Conservation (phyloP, 2,888 invertebrate species). For the Hemistola chrysoprasaria region DNA sequence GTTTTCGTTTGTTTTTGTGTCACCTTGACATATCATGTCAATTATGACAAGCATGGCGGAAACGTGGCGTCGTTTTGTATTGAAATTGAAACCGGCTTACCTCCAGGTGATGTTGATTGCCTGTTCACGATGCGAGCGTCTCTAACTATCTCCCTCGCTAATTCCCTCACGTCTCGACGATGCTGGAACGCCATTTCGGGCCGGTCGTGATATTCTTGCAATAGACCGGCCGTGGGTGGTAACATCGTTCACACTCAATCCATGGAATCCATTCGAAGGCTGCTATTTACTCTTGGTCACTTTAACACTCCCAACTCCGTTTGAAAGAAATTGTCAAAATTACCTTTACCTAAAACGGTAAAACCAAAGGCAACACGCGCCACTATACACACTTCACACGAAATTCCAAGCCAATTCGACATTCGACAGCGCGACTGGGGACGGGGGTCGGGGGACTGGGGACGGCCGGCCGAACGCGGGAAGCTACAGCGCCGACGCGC, state of each 20-base stretch:
- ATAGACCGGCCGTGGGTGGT: conserved; percentile 77
- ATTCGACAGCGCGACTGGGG: conserved; percentile 74
- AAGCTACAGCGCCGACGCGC: conserved; percentile 74
- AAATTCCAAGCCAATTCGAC: too few species aligned
- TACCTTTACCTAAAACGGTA: conserved; percentile 32
- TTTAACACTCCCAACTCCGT: conserved; percentile 37
- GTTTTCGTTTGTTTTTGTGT: conserved; percentile 72
- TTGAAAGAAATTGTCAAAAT: conserved; percentile 26
- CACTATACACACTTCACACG: conserved; percentile 61
- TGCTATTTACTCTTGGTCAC: conserved; percentile 48
- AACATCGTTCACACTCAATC: conserved; percentile 74
- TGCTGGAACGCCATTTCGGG: conserved; percentile 77
- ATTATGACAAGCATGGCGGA: conserved; percentile 80
- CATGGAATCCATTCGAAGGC: conserved; percentile 51
- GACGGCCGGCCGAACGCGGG: conserved; percentile 72
- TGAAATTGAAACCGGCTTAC: conserved; percentile 62
- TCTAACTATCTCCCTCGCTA: conserved; percentile 73
- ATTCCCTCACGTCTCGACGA: conserved; percentile 71
- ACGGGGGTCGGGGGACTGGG: conserved; percentile 73
- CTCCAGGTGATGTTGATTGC: conserved; percentile 75
- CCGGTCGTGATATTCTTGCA: conserved; percentile 74
- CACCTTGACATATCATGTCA: conserved; percentile 81
- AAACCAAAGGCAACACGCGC: conserved; percentile 53
- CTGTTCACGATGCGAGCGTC: conserved; percentile 69
- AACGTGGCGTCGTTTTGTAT: conserved; percentile 79